Conservation (phyloP, 2,113 vertebrate genomes). For the Pongo pygmaeus region DNA sequence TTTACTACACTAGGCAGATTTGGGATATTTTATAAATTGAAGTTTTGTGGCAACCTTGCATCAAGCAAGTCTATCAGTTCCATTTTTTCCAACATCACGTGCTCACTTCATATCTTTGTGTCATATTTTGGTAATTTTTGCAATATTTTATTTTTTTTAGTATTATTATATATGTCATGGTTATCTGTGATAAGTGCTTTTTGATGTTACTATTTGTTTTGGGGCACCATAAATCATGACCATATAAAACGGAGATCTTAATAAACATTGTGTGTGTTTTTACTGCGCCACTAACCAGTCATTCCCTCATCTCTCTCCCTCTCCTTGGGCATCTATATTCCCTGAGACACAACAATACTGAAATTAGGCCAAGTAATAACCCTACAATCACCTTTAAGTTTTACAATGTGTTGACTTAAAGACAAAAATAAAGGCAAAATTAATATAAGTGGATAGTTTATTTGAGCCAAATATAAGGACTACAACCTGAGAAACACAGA, state of each 20-base stretch:
- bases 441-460: not conserved
- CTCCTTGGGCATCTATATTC: not conserved
- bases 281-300: not conserved
- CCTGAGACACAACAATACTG: not conserved
- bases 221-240: not conserved
- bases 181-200: not conserved
- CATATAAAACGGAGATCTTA: not conserved
- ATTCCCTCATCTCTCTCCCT: not conserved
- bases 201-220: not conserved
- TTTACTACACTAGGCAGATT: not conserved
- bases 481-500: not conserved
- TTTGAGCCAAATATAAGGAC: not conserved
- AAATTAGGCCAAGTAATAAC: not conserved
- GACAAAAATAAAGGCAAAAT: not conserved
- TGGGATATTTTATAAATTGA: not conserved
- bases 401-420: not conserved
- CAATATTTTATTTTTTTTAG: not conserved
- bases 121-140: not conserved
- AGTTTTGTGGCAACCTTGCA: not conserved
- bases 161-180: not conserved
- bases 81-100: not conserved
- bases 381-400: not conserved
- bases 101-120: not conserved
- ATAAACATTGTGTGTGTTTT: not conserved
- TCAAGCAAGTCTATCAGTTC: not conserved